Conservation (phyloP, 2,888 invertebrate genomes). For the Syritta pipiens region DNA sequence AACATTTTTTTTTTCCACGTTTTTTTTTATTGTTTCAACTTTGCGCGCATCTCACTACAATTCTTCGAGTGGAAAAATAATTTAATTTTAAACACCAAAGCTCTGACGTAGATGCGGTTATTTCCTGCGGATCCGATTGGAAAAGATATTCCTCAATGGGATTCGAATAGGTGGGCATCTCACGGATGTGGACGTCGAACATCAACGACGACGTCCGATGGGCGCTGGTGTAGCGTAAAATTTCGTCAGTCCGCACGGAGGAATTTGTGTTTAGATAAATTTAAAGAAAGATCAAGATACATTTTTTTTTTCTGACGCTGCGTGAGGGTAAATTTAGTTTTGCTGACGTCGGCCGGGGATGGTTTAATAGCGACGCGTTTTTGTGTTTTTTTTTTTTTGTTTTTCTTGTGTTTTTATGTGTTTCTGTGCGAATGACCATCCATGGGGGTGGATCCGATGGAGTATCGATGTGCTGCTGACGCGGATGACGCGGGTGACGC, state of each 20-base stretch:
- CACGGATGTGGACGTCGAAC: not conserved
- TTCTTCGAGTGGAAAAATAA: not conserved
- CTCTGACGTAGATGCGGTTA: conserved; percentile 28
- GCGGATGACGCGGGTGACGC: too few relatives aligned
- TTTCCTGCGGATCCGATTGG: not conserved
- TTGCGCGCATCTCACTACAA: conserved; percentile 11
- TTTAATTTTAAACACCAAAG: conserved; percentile 24
- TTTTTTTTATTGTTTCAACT: conserved; percentile 38
- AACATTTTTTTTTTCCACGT: not conserved
- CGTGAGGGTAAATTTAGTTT: conserved; percentile 27
- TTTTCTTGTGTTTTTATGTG: too few relatives aligned
- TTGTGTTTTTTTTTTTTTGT: too few relatives aligned
- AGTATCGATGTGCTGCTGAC: too few relatives aligned
- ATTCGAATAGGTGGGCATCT: not conserved
- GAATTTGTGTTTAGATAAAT: conserved; percentile 18
- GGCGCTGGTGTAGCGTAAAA: conserved; percentile 29
- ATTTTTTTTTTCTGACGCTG: conserved; percentile 11
- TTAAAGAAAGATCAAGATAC: not conserved
- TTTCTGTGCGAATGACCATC: too few relatives aligned
- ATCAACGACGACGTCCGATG: not conserved
- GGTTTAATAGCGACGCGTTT: too few relatives aligned
- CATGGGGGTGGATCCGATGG: too few relatives aligned
- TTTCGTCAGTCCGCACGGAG: conserved; percentile 26
- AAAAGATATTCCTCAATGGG: conserved; percentile 36
- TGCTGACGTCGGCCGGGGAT: conserved; percentile 14